Percentiles rank a stretch among this genome's conserved stretches.
phyloP scores from a whole-genome alignment of 1,140 invertebrate genomes.

The Melanaphis sacchari region DNA sequence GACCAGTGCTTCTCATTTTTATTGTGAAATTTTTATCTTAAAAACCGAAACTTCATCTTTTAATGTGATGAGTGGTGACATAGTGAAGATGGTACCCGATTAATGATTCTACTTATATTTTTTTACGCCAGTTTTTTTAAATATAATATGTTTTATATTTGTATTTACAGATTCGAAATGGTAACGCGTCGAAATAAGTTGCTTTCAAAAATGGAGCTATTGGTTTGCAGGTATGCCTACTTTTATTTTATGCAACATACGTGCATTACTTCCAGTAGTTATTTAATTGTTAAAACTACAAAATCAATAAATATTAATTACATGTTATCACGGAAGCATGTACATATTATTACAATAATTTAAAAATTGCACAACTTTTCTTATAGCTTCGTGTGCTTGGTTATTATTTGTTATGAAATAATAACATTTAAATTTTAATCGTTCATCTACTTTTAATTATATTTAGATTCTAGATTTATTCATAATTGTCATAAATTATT shows the following conservation, averaged over 20 bases:
- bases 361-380: neutral
- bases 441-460: neutral
- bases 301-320: conserved; percentile 27
- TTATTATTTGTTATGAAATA: neutral
- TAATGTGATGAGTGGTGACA: too few species aligned
- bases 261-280: neutral
- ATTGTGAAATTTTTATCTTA: conserved; percentile 15
- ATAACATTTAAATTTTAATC: neutral
- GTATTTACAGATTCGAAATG: conserved; percentile 30
- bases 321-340: neutral
- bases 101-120: neutral
- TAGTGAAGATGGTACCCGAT: neutral
- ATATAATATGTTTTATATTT: neutral
- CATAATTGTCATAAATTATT: conserved; percentile 11
- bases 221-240: conserved; percentile 49
- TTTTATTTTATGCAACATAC: neutral
- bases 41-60: neutral
- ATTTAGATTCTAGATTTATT: neutral
- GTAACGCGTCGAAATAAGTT: conserved; percentile 24
- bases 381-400: neutral
- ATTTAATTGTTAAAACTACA: neutral
- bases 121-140: neutral
- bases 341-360: neutral
- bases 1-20: conserved; percentile 57
- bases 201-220: conserved; percentile 55